These are phyloP conservation scores for Diplodus puntazzo DNA, from an alignment of 2,797 vertebrate genomes.

Conservation along the genomic window DNA sequence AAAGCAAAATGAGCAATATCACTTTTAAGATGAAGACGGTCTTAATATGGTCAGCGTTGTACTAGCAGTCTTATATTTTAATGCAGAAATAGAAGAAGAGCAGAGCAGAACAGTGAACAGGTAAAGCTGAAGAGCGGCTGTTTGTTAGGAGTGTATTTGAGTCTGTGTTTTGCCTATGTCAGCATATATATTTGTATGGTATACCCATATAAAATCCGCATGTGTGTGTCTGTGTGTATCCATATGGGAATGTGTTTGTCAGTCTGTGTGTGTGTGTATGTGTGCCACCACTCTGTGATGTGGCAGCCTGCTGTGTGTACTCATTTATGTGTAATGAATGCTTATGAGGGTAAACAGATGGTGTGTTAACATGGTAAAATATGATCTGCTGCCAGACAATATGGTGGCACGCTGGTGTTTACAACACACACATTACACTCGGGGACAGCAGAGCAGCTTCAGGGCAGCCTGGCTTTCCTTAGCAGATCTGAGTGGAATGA, in stretches of 20 bases:
- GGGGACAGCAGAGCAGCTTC: conserved; percentile 75
- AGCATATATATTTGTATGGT: conserved; percentile 10
- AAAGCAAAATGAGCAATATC: no score
- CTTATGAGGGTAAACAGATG: conserved; percentile 88
- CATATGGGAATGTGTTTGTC: conserved; percentile 47
- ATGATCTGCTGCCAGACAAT: conserved; percentile 87
- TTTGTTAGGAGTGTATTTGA: conserved; percentile 8
- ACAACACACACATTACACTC: conserved; percentile 82
- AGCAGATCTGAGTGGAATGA: conserved; percentile 56
- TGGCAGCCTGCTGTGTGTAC: conserved; percentile 76
- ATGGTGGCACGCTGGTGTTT: conserved; percentile 86
- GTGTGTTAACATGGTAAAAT: conserved; percentile 88
- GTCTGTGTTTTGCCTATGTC: conserved; percentile 2
- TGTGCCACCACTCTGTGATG: conserved; percentile 55
- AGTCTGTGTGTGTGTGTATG: conserved; percentile 27
- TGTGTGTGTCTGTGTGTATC: conserved; percentile 38
- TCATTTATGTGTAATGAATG: conserved; percentile 85
- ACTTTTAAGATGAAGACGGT: no score
- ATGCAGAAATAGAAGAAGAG: not conserved
- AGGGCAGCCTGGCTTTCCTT: conserved; percentile 54
- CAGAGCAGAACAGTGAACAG: not conserved
- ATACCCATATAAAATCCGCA: conserved; percentile 15
- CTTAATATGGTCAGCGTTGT: no score
- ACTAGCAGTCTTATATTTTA: not conserved
- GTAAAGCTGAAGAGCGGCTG: conserved; percentile 28